Evolutionary conservation across 2,797 vertebrate species (phyloP).

Genomic region (Lophius americanus): DNA sequence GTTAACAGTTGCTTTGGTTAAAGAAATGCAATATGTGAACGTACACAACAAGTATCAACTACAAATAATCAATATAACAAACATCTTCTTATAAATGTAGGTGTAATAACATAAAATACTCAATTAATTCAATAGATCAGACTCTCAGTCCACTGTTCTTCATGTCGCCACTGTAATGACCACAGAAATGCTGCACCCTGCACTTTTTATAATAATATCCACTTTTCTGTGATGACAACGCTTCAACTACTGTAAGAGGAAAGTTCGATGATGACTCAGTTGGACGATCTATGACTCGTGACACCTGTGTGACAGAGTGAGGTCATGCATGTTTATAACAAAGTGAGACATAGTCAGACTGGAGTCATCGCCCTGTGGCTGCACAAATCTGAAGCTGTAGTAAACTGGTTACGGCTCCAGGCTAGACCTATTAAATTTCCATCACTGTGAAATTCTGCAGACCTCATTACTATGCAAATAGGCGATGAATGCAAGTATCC

Average conservation of each 20-base stretch:
- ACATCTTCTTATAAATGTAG: too few relatives aligned
- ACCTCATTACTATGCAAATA: constrained; percentile 64
- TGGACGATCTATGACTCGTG: constrained; percentile 54
- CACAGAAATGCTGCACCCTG: constrained; percentile 32
- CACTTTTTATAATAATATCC: constrained; percentile 29
- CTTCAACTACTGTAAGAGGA: constrained; percentile 37
- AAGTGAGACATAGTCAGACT: constrained; percentile 64
- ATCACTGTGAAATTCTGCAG: constrained; percentile 53
- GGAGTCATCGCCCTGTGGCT: constrained; percentile 54
- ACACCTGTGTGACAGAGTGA: constrained; percentile 70
- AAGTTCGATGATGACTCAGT: constrained; percentile 62
- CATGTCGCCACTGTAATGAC: too few relatives aligned
- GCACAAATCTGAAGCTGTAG: constrained; percentile 68
- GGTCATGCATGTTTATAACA: constrained; percentile 64
- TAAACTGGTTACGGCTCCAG: constrained; percentile 66
- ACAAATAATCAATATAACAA: too few relatives aligned
- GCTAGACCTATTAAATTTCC: constrained; percentile 75
- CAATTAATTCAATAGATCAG: too few relatives aligned
- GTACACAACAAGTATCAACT: too few relatives aligned
- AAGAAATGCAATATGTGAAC: too few relatives aligned
- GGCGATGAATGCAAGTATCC: constrained; percentile 52
- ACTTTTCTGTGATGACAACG: constrained; percentile 21
- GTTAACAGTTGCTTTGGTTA: too few relatives aligned
- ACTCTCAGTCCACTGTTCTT: too few relatives aligned
- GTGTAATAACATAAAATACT: too few relatives aligned